Conservation (phyloP, 2,797 vertebrate species). For the Tapirus indicus region DNA sequence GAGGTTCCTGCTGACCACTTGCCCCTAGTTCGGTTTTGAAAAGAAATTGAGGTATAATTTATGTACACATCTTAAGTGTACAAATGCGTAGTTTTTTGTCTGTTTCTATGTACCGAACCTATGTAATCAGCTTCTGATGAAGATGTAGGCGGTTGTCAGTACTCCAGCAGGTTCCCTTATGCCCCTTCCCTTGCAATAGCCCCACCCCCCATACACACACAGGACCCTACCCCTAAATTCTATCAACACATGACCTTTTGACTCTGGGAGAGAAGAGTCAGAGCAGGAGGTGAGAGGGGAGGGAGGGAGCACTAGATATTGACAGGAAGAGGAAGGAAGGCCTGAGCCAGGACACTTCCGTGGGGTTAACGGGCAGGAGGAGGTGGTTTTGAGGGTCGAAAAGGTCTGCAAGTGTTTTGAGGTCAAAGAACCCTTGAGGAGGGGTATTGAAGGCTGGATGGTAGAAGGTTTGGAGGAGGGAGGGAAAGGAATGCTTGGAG, state of each 20-base stretch:
- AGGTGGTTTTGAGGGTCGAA: not conserved
- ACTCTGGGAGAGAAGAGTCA: not conserved
- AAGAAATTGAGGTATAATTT: not conserved
- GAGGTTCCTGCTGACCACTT: not conserved
- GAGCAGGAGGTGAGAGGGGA: not conserved
- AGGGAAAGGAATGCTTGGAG: not conserved
- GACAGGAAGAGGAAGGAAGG: not conserved
- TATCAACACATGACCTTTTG: not conserved
- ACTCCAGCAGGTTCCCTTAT: not conserved
- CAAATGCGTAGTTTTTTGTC: not conserved
- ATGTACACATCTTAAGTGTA: not conserved
- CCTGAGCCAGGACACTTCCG: not conserved
- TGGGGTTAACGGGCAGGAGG: not conserved
- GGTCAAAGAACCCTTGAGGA: not conserved
- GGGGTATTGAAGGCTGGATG: too few relatives aligned
- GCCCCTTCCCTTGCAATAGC: not conserved
- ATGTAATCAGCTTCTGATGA: not conserved
- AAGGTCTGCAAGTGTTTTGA: not conserved
- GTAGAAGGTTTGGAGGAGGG: not conserved
- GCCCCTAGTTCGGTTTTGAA: not conserved
- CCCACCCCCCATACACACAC: not conserved
- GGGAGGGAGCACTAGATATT: too few relatives aligned
- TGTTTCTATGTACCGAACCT: not conserved
- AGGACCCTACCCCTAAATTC: not conserved
- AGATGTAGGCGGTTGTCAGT: fast-evolving